These are phyloP conservation scores for Drosophila parabipectinata DNA, from an alignment of 1,140 invertebrate species.

Conservation along the genomic window DNA sequence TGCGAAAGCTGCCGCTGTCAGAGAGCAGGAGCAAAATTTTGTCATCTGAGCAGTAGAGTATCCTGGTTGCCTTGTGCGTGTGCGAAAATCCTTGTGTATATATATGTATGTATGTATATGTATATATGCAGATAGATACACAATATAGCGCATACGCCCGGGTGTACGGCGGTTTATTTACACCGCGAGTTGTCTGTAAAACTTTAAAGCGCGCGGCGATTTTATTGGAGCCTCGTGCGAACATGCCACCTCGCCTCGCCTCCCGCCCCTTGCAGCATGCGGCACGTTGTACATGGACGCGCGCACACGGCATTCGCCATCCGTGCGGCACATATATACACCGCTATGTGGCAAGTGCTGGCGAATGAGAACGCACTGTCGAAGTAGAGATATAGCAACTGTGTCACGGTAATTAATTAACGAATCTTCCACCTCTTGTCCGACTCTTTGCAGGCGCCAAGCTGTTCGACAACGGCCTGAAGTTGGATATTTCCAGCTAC, in stretches of 20 bases:
- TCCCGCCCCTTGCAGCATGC: conserved; percentile 11
- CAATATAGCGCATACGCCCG: conserved; percentile 39
- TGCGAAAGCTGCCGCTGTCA: conserved; percentile 32
- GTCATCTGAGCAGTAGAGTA: conserved; percentile 25
- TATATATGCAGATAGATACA: conserved; percentile 17
- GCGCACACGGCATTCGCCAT: conserved; percentile 64
- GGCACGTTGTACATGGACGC: conserved; percentile 65
- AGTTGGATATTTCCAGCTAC: conserved; percentile 84
- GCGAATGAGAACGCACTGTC: conserved; percentile 48
- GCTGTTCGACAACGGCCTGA: conserved; percentile 83
- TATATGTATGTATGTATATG: background rate
- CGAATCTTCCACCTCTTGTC: conserved; percentile 23
- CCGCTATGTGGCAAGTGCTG: conserved; percentile 22
- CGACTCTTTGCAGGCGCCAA: conserved; percentile 69
- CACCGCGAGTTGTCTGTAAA: conserved; percentile 78
- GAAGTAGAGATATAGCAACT: conserved; percentile 22
- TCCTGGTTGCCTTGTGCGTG: conserved; percentile 11
- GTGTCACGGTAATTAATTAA: conserved; percentile 45
- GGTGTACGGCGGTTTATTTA: conserved; percentile 62
- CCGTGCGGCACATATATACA: conserved; percentile 30
- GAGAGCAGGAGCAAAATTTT: conserved; percentile 47
- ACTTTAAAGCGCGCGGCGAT: conserved; percentile 78
- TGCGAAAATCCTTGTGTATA: background rate
- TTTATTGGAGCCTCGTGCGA: conserved; percentile 75
- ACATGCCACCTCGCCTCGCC: conserved; percentile 38